A percentile compares a stretch with the other conserved stretches of the same genome.
Evolutionary conservation across 2,113 vertebrate species (phyloP).

Genomic region (Bothrops jararaca): DNA sequence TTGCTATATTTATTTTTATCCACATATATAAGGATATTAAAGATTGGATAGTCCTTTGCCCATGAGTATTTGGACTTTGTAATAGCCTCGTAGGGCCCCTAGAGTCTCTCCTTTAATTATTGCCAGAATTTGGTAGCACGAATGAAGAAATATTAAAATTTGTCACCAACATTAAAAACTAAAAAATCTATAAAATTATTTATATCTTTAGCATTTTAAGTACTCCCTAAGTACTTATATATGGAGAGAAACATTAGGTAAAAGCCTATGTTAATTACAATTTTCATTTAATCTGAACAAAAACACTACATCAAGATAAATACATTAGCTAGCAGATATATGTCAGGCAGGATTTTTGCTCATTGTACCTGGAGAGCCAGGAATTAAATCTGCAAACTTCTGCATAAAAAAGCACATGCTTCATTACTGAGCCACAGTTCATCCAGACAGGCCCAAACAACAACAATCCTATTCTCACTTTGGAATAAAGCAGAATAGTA

Average conservation of each 20-base stretch:
- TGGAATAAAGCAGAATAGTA: not conserved
- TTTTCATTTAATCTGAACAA: not conserved
- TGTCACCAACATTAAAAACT: not conserved
- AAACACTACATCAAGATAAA: not conserved
- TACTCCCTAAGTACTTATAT: not conserved
- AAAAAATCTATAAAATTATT: not conserved
- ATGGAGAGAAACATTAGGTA: not conserved
- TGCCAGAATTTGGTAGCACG: not conserved
- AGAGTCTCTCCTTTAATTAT: not conserved
- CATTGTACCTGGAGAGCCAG: not conserved
- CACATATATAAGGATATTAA: not conserved
- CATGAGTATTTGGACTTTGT: not conserved
- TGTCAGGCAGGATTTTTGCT: not conserved
- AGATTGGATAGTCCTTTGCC: not conserved
- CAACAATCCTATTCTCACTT: not conserved
- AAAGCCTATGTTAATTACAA: not conserved
- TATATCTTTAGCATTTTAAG: not conserved
- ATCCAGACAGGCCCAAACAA: not conserved
- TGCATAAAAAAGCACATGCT: not conserved
- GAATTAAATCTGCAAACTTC: not conserved
- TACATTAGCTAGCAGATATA: not conserved
- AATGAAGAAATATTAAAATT: not conserved
- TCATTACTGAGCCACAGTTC: not conserved
- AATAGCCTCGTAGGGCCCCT: not conserved
- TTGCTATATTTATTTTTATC: not conserved